Percentiles rank a stretch among this genome's conserved stretches.
These are phyloP conservation scores for Platerodrilus igneus DNA, from an alignment of 2,888 invertebrate genomes.

Conservation along the genomic window DNA sequence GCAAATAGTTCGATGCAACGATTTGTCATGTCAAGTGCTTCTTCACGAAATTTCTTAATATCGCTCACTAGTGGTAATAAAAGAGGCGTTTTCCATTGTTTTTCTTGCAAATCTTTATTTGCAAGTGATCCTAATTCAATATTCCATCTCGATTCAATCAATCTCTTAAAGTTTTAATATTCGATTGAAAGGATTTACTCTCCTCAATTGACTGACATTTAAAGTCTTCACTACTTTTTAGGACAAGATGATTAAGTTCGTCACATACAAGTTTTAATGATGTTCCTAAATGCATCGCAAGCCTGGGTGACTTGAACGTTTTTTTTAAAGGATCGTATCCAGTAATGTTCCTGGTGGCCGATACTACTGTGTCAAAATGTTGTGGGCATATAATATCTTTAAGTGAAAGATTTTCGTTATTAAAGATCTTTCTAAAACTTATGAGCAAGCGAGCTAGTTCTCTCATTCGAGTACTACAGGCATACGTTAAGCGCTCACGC, in stretches of 20 bases:
- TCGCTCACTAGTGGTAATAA: slow-evolving; percentile 28
- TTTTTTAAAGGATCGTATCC: slow-evolving; percentile 28
- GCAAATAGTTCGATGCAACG: slow-evolving; percentile 17
- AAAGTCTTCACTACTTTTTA: slow-evolving; percentile 27
- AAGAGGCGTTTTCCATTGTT: slow-evolving; percentile 30
- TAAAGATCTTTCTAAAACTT: slow-evolving; percentile 15
- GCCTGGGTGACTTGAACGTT: slow-evolving; percentile 28
- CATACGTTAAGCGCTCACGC: slow-evolving; percentile 23
- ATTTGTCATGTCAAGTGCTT: slow-evolving; percentile 15
- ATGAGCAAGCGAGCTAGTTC: slow-evolving; percentile 26
- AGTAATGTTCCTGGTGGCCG: slow-evolving; percentile 24
- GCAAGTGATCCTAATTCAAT: slow-evolving; percentile 28
- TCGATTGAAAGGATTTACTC: slow-evolving; percentile 3
- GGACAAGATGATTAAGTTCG: slow-evolving; percentile 25
- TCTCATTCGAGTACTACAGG: slow-evolving; percentile 26
- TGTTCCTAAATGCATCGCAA: slow-evolving; percentile 30
- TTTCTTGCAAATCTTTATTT: slow-evolving; percentile 30
- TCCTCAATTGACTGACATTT: slow-evolving; percentile 16
- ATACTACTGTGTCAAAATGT: slow-evolving; percentile 27
- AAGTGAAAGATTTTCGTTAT: slow-evolving; percentile 9
- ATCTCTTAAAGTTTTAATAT: slow-evolving; percentile 17
- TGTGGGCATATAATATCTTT: slow-evolving; percentile 27
- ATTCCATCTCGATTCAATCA: slow-evolving; percentile 26
- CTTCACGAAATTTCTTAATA: slow-evolving; percentile 28
- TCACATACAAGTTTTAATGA: slow-evolving; percentile 27